A percentile compares a stretch with the other conserved stretches of the same genome.
phyloP scores from a whole-genome alignment of 2,113 vertebrate species.

The Chelonoidis abingdonii region DNA sequence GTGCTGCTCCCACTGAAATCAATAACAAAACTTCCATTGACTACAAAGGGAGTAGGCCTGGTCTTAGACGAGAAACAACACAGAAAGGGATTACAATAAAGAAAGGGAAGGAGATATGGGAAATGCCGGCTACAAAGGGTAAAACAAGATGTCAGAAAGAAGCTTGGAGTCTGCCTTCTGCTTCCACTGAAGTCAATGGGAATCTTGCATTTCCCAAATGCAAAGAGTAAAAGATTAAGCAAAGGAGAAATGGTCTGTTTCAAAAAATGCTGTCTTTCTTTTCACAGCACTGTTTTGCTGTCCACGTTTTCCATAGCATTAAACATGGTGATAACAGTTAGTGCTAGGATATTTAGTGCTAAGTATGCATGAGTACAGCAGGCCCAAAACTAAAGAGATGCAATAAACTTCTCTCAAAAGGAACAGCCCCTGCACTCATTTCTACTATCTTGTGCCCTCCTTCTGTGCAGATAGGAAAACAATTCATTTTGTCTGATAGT shows the following conservation, averaged over 20 bases:
- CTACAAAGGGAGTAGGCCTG: not conserved
- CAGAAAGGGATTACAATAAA: not conserved
- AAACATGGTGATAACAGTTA: not conserved
- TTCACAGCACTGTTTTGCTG: not conserved
- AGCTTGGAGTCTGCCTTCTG: accelerated
- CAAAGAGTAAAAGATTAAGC: not conserved
- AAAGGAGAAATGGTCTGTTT: accelerated
- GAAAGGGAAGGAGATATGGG: not conserved
- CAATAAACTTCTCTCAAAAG: not conserved
- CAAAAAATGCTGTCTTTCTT: not conserved
- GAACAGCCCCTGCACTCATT: not conserved
- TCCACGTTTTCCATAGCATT: not conserved
- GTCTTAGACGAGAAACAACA: not conserved
- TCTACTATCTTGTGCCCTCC: not conserved
- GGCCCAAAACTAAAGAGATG: not conserved
- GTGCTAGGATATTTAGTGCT: not conserved
- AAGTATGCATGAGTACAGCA: not conserved
- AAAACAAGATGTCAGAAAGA: not conserved
- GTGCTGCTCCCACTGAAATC: not conserved
- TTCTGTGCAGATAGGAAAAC: not conserved
- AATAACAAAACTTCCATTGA: not conserved
- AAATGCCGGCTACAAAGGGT: accelerated
- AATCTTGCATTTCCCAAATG: not conserved
- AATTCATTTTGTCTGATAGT: not conserved
- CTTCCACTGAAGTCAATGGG: not conserved